A percentile compares a stretch with the other conserved stretches of the same genome.
Evolutionary conservation across 2,797 vertebrate genomes (phyloP).

Genomic region (Acrossocheilus fasciatus): DNA sequence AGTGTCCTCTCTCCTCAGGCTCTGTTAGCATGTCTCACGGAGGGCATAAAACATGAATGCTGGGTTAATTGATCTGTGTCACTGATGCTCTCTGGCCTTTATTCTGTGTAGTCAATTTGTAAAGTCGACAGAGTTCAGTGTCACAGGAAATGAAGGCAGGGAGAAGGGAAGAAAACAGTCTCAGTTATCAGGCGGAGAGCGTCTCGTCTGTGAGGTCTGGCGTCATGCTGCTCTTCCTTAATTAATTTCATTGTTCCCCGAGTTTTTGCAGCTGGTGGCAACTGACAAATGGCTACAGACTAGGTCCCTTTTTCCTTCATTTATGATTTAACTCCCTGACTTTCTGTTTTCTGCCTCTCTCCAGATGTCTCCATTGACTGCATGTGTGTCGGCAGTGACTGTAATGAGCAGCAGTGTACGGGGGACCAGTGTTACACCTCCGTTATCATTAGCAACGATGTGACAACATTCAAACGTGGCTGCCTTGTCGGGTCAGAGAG

Average conservation of each 20-base stretch:
- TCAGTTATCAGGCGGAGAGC: constrained; percentile 32
- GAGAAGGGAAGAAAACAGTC: constrained; percentile 36
- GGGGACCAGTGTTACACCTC: constrained; percentile 83
- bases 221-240: constrained; percentile 14
- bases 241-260: constrained; percentile 29
- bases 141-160: constrained; percentile 47
- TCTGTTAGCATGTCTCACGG: background rate
- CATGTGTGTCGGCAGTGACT: constrained; percentile 76
- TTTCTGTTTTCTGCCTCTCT: constrained; percentile 43
- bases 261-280: constrained; percentile 13
- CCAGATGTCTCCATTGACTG: constrained; percentile 79
- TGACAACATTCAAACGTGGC: constrained; percentile 73
- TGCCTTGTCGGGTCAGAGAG: constrained; percentile 75
- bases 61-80: constrained; percentile 38
- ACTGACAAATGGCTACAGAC: background rate
- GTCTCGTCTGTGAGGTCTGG: constrained; percentile 1
- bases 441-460: constrained; percentile 68
- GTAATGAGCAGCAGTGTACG: constrained; percentile 72
- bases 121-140: constrained; percentile 38
- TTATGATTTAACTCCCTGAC: background rate
- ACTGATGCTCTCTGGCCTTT: constrained; percentile 31
- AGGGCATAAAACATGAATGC: constrained; percentile 33
- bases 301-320: background rate
- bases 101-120: constrained; percentile 45
- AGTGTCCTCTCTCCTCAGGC: background rate